phyloP scores from a whole-genome alignment of 2,888 invertebrate species.

The Megamerina dolium region DNA sequence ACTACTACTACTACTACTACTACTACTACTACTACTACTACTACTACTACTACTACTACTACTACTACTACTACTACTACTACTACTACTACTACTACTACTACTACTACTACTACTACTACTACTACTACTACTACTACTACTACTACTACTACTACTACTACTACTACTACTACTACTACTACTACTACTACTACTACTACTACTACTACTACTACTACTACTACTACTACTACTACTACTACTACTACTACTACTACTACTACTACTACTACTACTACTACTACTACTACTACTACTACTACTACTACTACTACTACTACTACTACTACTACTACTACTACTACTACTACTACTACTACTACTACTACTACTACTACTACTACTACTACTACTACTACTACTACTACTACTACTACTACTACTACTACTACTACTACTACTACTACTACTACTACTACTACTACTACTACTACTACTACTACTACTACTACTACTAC shows the following conservation, averaged over 20 bases:
- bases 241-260: background rate
- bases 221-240: background rate
- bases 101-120: background rate
- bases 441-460: background rate
- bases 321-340: background rate
- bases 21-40: background rate
- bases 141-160: background rate
- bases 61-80: background rate
- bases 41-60: background rate
- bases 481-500: background rate
- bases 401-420: background rate
- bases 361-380: constrained; percentile 2
- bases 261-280: background rate
- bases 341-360: constrained; percentile 1
- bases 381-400: constrained; percentile 1
- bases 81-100: background rate
- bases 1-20: background rate
- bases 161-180: background rate
- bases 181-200: background rate
- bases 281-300: background rate
- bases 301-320: background rate
- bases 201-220: background rate
- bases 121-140: background rate
- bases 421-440: background rate
- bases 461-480: background rate